Percentiles rank a stretch among this genome's conserved stretches.
Conservation (phyloP, 2,113 vertebrate species). For the Verasper variegatus region DNA sequence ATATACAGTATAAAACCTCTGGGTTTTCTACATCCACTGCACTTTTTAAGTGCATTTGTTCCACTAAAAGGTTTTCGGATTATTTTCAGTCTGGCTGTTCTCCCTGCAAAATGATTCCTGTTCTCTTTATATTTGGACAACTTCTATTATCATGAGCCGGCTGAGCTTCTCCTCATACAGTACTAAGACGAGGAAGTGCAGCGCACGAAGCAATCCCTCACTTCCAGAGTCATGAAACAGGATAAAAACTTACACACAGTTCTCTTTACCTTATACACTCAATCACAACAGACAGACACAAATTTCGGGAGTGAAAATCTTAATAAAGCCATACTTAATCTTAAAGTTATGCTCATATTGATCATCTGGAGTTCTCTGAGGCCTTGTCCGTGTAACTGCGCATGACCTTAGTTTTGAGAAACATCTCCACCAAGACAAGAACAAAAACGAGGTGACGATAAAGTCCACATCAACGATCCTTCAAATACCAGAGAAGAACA, state of each 20-base stretch:
- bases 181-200: slow-evolving; percentile 12
- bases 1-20: slow-evolving; percentile 8
- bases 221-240: slow-evolving; percentile 35
- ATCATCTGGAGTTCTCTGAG: slow-evolving; percentile 28
- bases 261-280: slow-evolving; percentile 25
- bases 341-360: slow-evolving; percentile 39
- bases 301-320: slow-evolving; percentile 20
- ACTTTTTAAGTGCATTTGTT: slow-evolving; percentile 36
- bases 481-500: too few relatives aligned
- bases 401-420: too few relatives aligned
- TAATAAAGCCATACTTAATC: slow-evolving; percentile 41
- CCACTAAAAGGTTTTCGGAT: slow-evolving; percentile 31
- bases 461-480: too few relatives aligned
- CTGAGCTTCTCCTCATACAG: slow-evolving; percentile 20
- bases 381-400: neutral
- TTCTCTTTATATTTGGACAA: slow-evolving; percentile 48
- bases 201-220: slow-evolving; percentile 40
- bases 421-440: too few relatives aligned
- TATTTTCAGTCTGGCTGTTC: neutral
- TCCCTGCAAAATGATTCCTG: slow-evolving; percentile 25
- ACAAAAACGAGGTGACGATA: too few relatives aligned
- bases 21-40: slow-evolving; percentile 24
- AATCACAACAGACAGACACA: slow-evolving; percentile 25
- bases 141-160: slow-evolving; percentile 46
- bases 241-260: slow-evolving; percentile 25